Conservation (phyloP, 2,888 invertebrate genomes). For the Cryptocephalus primarius region DNA sequence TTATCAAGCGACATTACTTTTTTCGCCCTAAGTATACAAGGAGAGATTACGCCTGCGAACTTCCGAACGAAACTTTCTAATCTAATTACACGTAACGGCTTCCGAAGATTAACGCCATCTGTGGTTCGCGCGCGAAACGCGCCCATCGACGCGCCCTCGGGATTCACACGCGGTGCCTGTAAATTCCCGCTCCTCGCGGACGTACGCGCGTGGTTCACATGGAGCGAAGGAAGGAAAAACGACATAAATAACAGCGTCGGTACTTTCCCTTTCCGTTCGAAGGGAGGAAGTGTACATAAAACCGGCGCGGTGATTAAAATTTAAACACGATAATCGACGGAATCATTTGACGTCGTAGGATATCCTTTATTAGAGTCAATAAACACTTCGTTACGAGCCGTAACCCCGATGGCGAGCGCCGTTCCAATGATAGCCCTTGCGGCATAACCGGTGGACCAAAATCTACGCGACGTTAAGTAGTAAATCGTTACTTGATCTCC, state of each 20-base stretch:
- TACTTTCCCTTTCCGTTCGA: conserved; percentile 13
- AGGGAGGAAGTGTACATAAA: conserved; percentile 13
- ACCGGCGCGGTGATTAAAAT: conserved; percentile 9
- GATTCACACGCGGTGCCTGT: too few relatives aligned
- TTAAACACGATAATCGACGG: conserved; percentile 12
- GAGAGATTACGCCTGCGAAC: too few relatives aligned
- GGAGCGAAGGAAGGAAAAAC: conserved; percentile 8
- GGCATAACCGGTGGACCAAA: conserved; percentile 9
- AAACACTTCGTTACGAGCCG: conserved; percentile 9
- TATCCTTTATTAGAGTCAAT: conserved; percentile 15
- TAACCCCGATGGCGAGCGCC: conserved; percentile 8
- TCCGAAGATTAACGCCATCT: too few relatives aligned
- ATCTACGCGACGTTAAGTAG: conserved; percentile 5
- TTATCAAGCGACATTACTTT: too few relatives aligned
- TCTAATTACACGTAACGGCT: too few relatives aligned
- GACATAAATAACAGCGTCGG: conserved; percentile 4
- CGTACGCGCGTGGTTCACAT: too few relatives aligned
- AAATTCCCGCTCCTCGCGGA: too few relatives aligned
- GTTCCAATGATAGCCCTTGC: conserved; percentile 8
- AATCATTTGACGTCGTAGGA: conserved; percentile 14
- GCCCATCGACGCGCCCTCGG: too few relatives aligned
- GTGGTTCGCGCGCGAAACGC: too few relatives aligned
- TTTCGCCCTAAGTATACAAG: too few relatives aligned
- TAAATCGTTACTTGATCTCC: conserved; percentile 5
- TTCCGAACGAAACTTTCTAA: too few relatives aligned